These are phyloP conservation scores for Cheracebus regulus DNA, from an alignment of 2,797 vertebrate genomes.

Conservation along the genomic window DNA sequence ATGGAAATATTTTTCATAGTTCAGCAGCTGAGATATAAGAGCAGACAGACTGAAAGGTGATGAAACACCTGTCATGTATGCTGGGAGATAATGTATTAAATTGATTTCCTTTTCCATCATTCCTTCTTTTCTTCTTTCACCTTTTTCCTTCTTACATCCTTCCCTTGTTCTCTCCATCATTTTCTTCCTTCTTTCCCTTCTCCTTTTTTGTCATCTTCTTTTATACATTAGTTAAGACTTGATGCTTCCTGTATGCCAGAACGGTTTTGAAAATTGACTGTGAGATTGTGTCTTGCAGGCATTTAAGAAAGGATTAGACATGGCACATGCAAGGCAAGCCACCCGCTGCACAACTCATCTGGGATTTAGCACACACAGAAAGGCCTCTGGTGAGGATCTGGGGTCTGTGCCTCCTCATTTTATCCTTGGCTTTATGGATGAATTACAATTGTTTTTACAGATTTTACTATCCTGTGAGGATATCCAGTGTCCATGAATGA, in stretches of 20 bases:
- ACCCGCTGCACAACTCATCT: neutral
- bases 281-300: neutral
- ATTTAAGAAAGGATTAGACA: neutral
- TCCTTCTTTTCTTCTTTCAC: neutral
- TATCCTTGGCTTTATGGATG: neutral
- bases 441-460: neutral
- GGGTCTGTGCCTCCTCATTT: neutral
- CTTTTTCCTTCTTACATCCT: neutral
- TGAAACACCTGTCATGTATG: neutral
- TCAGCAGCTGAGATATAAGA: neutral
- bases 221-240: neutral
- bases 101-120: neutral
- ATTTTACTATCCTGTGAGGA: neutral
- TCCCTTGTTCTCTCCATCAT: neutral
- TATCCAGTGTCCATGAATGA: neutral
- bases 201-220: neutral
- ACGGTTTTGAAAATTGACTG: neutral
- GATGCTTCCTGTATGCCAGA: neutral
- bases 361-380: neutral
- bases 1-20: slow-evolving; percentile 18
- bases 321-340: neutral
- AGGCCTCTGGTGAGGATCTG: neutral
- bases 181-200: neutral
- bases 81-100: neutral
- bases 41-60: neutral